Evolutionary conservation across 2,888 invertebrate species (phyloP).

Genomic region (Ichneumoninae sp.): DNA sequence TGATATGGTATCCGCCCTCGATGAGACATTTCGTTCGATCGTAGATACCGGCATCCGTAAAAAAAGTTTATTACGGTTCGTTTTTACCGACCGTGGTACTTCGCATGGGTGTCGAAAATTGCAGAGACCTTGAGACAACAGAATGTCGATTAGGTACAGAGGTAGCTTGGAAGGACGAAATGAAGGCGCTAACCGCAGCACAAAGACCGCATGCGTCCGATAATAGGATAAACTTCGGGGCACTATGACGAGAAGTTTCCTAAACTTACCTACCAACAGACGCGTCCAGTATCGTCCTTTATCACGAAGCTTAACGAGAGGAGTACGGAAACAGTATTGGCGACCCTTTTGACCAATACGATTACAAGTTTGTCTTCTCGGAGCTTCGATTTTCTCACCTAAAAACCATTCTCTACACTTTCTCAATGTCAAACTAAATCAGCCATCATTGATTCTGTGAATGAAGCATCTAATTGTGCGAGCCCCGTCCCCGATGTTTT

Average conservation of each 20-base stretch:
- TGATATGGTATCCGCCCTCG: not conserved
- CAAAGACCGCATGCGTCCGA: not conserved
- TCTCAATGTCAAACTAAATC: conserved; percentile 26
- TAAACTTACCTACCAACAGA: not conserved
- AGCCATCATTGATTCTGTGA: conserved; percentile 46
- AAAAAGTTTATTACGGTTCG: not conserved
- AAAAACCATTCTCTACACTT: conserved; percentile 37
- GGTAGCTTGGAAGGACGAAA: not conserved
- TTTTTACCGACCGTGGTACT: not conserved
- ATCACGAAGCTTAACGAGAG: not conserved
- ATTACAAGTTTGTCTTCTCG: conserved; percentile 28
- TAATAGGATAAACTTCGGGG: not conserved
- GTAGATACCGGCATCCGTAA: not conserved
- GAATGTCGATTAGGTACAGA: not conserved
- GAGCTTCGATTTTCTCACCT: conserved; percentile 44
- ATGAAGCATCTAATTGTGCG: conserved; percentile 30
- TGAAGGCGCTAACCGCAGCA: not conserved
- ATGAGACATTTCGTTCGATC: not conserved
- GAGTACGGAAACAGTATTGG: conserved; percentile 1
- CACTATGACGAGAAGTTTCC: not conserved
- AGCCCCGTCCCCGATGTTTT: not conserved
- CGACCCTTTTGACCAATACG: conserved; percentile 52
- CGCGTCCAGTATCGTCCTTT: not conserved
- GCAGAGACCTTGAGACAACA: not conserved
- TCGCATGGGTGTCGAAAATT: not conserved